These are phyloP conservation scores for Phylloscopus whistleri DNA, from an alignment of 2,113 vertebrate genomes.

Conservation along the genomic window DNA sequence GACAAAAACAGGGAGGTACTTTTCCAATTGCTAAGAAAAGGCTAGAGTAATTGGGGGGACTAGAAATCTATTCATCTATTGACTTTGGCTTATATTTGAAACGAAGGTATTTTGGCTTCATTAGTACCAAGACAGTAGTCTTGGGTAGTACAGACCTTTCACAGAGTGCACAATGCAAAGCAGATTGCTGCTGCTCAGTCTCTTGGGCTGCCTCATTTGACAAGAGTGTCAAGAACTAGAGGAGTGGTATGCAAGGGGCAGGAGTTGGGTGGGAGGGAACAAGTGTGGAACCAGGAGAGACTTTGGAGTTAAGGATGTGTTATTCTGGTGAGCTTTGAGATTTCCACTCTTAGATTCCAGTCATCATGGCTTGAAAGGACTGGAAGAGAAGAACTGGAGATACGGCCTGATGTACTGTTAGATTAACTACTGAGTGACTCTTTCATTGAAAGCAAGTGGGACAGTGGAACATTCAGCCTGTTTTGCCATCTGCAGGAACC, in stretches of 20 bases:
- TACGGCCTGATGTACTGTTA: background rate
- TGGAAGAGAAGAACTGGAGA: background rate
- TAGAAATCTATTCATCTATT: background rate
- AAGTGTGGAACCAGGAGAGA: background rate
- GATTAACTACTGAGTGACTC: constrained; percentile 20
- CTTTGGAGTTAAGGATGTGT: background rate
- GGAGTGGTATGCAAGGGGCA: background rate
- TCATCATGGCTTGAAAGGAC: background rate
- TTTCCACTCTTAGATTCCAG: background rate
- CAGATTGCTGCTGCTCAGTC: background rate
- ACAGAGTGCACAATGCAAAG: background rate
- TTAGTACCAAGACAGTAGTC: background rate
- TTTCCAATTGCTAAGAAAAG: background rate
- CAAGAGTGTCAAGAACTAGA: background rate
- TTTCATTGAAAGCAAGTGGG: background rate
- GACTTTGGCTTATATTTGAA: background rate
- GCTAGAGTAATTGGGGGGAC: background rate
- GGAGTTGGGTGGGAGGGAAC: background rate
- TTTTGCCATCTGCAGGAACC: background rate
- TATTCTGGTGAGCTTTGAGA: background rate
- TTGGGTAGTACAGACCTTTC: background rate
- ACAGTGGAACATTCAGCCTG: background rate
- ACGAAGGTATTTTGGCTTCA: background rate
- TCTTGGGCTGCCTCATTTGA: background rate
- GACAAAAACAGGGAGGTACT: background rate